These are phyloP conservation scores for Chunga burmeisteri DNA, from an alignment of 2,113 vertebrate genomes.

Conservation along the genomic window DNA sequence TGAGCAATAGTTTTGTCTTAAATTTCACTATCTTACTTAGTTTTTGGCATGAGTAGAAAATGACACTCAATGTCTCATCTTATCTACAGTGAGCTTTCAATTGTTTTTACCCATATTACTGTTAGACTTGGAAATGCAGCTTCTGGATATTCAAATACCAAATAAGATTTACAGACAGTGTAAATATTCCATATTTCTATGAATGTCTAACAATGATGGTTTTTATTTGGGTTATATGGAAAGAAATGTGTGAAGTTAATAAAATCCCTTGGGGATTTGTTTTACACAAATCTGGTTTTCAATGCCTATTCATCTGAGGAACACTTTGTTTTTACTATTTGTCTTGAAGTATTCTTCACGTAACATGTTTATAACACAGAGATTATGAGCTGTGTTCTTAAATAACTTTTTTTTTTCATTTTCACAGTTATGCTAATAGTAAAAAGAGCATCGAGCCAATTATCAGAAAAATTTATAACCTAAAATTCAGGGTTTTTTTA, in stretches of 20 bases:
- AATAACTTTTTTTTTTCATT: neutral
- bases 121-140: neutral
- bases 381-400: neutral
- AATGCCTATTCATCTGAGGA: neutral
- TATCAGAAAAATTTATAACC: neutral
- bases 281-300: neutral
- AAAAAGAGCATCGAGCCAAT: neutral
- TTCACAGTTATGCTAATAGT: neutral
- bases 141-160: neutral
- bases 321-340: neutral
- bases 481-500: neutral
- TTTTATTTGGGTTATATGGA: neutral
- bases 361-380: neutral
- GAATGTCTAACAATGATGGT: neutral
- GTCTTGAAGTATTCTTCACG: neutral
- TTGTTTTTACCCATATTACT: neutral
- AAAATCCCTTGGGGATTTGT: neutral
- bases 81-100: neutral
- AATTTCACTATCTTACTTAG: neutral
- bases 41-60: neutral
- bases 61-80: neutral
- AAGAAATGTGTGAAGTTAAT: neutral
- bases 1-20: neutral
- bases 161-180: neutral
- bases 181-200: neutral